Evolutionary conservation across 1,140 invertebrate genomes (phyloP).

Genomic region (Cotesia glomerata): DNA sequence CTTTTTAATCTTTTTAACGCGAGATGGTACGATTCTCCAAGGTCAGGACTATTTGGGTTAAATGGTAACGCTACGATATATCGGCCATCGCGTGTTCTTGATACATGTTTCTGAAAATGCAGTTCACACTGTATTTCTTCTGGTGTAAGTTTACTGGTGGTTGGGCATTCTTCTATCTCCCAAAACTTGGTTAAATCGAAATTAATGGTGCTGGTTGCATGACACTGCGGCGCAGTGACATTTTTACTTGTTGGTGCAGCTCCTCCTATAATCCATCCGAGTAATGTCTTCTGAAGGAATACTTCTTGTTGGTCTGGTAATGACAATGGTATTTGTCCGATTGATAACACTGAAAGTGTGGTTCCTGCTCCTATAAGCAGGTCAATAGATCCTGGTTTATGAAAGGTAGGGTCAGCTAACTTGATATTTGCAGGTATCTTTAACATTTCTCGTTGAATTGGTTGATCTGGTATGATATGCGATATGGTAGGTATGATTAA

Average conservation of each 20-base stretch:
- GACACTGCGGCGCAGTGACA: background rate
- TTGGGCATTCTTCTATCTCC: conserved; percentile 30
- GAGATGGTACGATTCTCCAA: no score
- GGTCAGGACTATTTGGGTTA: no score
- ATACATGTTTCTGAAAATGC: no score
- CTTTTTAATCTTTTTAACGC: no score
- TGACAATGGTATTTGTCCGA: conserved; percentile 29
- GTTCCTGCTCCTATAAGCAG: conserved; percentile 32
- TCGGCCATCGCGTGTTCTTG: no score
- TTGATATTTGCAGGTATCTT: background rate
- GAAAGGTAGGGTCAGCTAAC: conserved; percentile 36
- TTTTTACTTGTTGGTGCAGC: background rate
- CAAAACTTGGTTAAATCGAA: conserved; percentile 21
- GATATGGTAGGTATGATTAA: background rate
- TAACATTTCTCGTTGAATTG: background rate
- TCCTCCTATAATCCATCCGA: conserved; percentile 32
- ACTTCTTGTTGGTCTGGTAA: conserved; percentile 12
- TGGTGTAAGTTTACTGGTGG: background rate
- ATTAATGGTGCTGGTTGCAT: background rate
- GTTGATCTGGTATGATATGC: background rate
- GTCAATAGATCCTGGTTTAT: conserved; percentile 27
- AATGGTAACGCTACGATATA: no score
- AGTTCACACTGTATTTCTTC: no score
- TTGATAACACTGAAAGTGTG: conserved; percentile 31
- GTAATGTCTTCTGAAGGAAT: conserved; percentile 29